Evolutionary conservation across 2,888 invertebrate species (phyloP).

Genomic region (Troides aeacus): DNA sequence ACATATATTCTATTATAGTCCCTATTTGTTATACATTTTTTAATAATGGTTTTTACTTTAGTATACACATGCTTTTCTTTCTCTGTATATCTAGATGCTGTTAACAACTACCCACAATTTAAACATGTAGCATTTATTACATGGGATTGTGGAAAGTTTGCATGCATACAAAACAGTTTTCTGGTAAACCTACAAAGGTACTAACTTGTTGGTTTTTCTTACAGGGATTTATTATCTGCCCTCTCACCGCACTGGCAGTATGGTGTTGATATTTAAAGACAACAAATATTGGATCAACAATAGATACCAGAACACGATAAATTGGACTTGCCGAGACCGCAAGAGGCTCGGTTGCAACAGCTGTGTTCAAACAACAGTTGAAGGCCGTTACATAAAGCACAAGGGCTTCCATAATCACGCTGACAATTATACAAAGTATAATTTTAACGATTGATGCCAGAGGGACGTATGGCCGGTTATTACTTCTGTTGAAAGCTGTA

Average conservation of each 20-base stretch:
- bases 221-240: constrained; percentile 73
- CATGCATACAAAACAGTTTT: neutral
- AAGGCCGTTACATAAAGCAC: constrained; percentile 70
- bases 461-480: constrained; percentile 40
- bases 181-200: constrained; percentile 16
- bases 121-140: neutral
- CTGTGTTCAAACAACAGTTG: constrained; percentile 70
- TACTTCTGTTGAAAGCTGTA: constrained; percentile 42
- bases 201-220: constrained; percentile 41
- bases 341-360: constrained; percentile 71
- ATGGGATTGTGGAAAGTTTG: constrained; percentile 16
- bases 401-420: constrained; percentile 72
- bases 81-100: constrained; percentile 21
- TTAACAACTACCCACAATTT: constrained; percentile 15
- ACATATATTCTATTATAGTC: constrained; percentile 3
- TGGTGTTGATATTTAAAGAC: constrained; percentile 74
- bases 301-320: constrained; percentile 73
- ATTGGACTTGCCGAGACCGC: constrained; percentile 73
- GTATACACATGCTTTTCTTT: constrained; percentile 11
- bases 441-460: constrained; percentile 68
- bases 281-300: constrained; percentile 78
- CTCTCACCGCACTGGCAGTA: constrained; percentile 73
- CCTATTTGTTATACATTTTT: constrained; percentile 35
- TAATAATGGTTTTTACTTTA: constrained; percentile 19
- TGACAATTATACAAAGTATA: constrained; percentile 73